Evolutionary conservation across 2,113 vertebrate species (phyloP).

Genomic region (chimpanzee (Pan troglodytes)): DNA sequence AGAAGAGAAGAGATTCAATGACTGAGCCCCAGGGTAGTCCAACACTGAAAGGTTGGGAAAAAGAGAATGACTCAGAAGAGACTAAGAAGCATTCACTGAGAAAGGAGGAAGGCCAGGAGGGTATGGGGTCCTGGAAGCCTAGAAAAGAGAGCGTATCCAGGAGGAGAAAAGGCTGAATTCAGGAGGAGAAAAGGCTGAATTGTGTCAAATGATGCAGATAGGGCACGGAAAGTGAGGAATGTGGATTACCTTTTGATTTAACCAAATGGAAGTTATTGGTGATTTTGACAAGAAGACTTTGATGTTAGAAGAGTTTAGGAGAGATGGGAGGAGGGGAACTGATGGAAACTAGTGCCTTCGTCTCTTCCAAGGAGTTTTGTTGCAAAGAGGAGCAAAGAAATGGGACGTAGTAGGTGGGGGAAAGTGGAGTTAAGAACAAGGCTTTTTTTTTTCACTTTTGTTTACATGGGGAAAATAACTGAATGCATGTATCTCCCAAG

Average conservation of each 20-base stretch:
- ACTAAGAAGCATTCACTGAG: not conserved
- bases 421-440: not conserved
- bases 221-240: not conserved
- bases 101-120: not conserved
- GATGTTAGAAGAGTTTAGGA: not conserved
- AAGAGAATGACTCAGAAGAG: not conserved
- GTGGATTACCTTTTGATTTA: not conserved
- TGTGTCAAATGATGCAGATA: not conserved
- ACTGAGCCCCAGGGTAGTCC: not conserved
- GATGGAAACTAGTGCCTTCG: not conserved
- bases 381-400: not conserved
- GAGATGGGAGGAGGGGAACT: not conserved
- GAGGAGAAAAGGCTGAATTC: not conserved
- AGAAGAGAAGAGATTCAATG: not conserved
- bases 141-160: not conserved
- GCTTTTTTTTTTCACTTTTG: not conserved
- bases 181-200: not conserved
- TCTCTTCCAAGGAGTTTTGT: not conserved
- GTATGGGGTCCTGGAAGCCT: not conserved
- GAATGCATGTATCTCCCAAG: not conserved
- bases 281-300: not conserved
- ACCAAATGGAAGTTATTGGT: not conserved
- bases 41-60: not conserved
- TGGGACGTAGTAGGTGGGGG: not conserved
- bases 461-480: conserved; percentile 13